Percentiles rank a stretch among this genome's conserved stretches.
Conservation (phyloP, 1,140 invertebrate species). For the Neotoxoptera formosana region DNA sequence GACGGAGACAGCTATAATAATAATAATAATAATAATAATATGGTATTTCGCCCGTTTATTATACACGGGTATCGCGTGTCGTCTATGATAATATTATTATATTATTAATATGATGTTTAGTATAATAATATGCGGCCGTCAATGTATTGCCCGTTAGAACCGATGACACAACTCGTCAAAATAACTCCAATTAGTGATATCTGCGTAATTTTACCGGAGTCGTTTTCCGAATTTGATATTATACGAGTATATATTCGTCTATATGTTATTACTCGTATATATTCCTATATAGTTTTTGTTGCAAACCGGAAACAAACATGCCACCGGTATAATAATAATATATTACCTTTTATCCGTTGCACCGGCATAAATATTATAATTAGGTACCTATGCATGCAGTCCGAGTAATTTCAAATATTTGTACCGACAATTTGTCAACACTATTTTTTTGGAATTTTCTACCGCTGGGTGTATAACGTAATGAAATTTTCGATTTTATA, state of each 20-base stretch:
- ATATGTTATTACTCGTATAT: no score
- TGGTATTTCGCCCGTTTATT: not conserved
- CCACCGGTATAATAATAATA: not conserved
- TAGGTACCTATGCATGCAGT: no score
- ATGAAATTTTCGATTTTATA: no score
- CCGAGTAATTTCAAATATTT: no score
- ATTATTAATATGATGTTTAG: not conserved
- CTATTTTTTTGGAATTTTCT: no score
- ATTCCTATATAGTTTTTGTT: not conserved
- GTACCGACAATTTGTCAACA: no score
- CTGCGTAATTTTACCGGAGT: not conserved
- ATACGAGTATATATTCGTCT: no score
- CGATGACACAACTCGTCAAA: not conserved
- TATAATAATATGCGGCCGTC: not conserved
- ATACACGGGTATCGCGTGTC: not conserved
- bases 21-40: not conserved
- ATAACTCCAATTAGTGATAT: not conserved
- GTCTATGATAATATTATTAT: no score
- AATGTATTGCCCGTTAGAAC: not conserved
- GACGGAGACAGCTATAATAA: not conserved
- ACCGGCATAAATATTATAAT: not conserved
- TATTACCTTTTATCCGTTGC: not conserved
- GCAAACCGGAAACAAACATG: not conserved
- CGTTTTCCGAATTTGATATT: not conserved
- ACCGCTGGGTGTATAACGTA: no score